A percentile compares a stretch with the other conserved stretches of the same genome.
Evolutionary conservation across 2,888 invertebrate species (phyloP).

Genomic region (Lymantria dispar): DNA sequence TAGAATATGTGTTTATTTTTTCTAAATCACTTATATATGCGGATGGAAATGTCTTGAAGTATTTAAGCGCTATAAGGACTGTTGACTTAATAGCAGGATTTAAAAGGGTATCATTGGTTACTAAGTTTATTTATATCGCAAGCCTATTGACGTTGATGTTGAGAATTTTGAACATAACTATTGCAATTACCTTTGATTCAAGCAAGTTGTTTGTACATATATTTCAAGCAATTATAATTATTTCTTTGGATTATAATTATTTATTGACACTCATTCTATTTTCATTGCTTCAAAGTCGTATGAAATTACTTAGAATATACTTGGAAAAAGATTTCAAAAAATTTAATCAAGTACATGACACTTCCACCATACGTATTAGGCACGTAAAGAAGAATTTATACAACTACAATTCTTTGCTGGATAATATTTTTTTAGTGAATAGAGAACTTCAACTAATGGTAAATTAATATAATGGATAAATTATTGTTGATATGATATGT

Average conservation of each 20-base stretch:
- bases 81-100: constrained; percentile 1
- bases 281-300: constrained; percentile 3
- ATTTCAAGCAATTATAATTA: not conserved
- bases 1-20: not conserved
- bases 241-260: not conserved
- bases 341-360: not conserved
- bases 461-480: not conserved
- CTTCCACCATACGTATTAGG: not conserved
- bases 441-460: constrained; percentile 5
- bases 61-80: not conserved
- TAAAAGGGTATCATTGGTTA: not conserved
- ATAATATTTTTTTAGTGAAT: constrained; percentile 2
- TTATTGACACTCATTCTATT: not conserved
- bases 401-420: constrained; percentile 6
- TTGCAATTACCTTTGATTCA: not conserved
- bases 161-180: not conserved
- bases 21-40: not conserved
- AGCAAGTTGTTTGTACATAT: not conserved
- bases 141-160: not conserved
- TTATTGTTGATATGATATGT: too few relatives aligned
- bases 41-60: constrained; percentile 1
- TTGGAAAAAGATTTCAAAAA: not conserved
- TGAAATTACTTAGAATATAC: not conserved
- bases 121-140: not conserved
- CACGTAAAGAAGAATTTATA: constrained; percentile 2